Evolutionary conservation across 2,113 vertebrate genomes (phyloP).

Genomic region (Oryzias javanicus): DNA sequence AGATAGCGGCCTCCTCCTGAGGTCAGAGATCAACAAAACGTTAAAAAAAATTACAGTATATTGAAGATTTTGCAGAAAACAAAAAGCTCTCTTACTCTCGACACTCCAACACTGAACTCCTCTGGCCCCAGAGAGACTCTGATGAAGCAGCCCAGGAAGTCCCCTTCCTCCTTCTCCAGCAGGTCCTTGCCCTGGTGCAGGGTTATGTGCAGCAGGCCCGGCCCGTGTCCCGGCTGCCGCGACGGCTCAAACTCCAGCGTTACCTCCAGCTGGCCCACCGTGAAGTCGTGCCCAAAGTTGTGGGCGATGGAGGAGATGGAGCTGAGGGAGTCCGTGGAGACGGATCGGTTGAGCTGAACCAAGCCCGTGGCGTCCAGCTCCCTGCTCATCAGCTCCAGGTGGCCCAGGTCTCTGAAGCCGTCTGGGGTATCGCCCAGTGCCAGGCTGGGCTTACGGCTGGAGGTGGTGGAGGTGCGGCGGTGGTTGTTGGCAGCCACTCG

Average conservation of each 20-base stretch:
- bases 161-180: constrained; percentile 89
- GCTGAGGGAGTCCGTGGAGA: constrained; percentile 92
- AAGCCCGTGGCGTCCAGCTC: constrained; percentile 81
- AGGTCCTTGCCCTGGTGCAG: constrained; percentile 97
- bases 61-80: too few species aligned
- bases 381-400: constrained; percentile 91
- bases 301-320: constrained; percentile 95
- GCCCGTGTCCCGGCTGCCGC: constrained; percentile 53
- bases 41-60: too few species aligned
- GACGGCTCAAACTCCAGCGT: constrained; percentile 82
- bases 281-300: constrained; percentile 94
- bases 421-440: constrained; percentile 84
- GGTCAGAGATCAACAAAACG: too few species aligned
- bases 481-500: constrained; percentile 75
- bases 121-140: constrained; percentile 88
- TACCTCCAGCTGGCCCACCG: constrained; percentile 93
- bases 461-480: constrained; percentile 58
- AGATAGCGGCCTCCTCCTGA: too few species aligned
- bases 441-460: constrained; percentile 84
- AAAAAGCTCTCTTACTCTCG: constrained; percentile 78
- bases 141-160: constrained; percentile 93
- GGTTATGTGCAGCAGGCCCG: constrained; percentile 77
- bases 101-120: constrained; percentile 88
- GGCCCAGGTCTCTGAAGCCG: constrained; percentile 88
- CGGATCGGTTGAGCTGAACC: constrained; percentile 82